phyloP scores from a whole-genome alignment of 1,140 invertebrate species.

The Penaeus japonicus region DNA sequence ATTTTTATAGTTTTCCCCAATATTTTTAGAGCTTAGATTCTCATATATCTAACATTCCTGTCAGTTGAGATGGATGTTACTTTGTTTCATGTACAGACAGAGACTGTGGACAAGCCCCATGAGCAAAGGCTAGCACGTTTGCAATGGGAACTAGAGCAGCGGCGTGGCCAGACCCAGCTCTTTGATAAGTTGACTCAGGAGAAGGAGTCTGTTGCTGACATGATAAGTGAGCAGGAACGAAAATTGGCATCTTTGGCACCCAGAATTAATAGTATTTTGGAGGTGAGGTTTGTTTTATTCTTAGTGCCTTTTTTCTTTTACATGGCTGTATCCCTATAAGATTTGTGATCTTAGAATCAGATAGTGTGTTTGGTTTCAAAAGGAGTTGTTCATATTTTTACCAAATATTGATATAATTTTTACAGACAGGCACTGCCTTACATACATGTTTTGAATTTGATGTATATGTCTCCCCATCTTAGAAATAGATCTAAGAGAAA shows the following conservation, averaged over 20 bases:
- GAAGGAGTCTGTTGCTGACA: conserved; percentile 78
- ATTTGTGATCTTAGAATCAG: background rate
- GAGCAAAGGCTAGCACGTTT: conserved; percentile 83
- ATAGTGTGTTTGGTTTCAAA: background rate
- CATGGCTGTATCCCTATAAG: too few species aligned
- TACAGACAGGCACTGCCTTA: too few species aligned
- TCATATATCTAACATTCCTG: too few species aligned
- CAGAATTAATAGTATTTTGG: conserved; percentile 76
- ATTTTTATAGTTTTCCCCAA: background rate
- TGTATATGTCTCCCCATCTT: too few species aligned
- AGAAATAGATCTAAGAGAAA: too few species aligned
- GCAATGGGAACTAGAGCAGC: conserved; percentile 90
- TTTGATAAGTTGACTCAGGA: conserved; percentile 79
- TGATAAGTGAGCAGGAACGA: conserved; percentile 81
- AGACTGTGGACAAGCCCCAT: conserved; percentile 77
- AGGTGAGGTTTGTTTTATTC: conserved; percentile 65
- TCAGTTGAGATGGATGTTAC: too few species aligned
- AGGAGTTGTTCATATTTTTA: background rate
- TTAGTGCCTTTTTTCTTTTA: background rate
- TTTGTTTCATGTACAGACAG: conserved; percentile 65
- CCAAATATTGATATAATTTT: too few species aligned
- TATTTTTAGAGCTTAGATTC: too few species aligned
- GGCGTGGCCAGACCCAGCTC: conserved; percentile 81
- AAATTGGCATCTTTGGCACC: conserved; percentile 84
- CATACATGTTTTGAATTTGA: too few species aligned